Evolutionary conservation across 2,113 vertebrate genomes (phyloP).

Genomic region (Ptyas mucosa): DNA sequence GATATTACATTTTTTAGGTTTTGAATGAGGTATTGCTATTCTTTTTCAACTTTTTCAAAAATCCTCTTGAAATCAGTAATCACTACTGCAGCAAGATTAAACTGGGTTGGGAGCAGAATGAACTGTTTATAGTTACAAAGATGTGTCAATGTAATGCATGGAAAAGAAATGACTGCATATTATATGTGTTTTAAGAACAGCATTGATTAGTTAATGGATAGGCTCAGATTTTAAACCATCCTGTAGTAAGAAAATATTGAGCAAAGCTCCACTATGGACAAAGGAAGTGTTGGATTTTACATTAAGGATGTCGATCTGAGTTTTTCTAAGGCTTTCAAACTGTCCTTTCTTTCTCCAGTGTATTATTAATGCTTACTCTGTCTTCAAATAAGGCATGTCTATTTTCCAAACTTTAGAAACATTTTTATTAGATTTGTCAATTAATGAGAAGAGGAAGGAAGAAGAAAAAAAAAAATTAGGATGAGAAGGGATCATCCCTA

Average conservation of each 20-base stretch:
- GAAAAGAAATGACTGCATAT: neutral
- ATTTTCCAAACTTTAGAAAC: slow-evolving; percentile 45
- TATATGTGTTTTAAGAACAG: slow-evolving; percentile 1
- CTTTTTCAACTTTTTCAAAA: neutral
- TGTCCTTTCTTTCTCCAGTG: neutral
- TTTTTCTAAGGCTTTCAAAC: slow-evolving; percentile 7
- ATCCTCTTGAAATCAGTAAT: neutral
- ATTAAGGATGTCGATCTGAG: slow-evolving; percentile 1
- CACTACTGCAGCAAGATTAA: neutral
- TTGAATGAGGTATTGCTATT: neutral
- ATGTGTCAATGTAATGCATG: neutral
- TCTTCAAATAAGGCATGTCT: slow-evolving; percentile 39
- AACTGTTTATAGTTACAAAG: neutral
- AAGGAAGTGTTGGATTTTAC: slow-evolving; percentile 18
- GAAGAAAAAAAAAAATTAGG: neutral
- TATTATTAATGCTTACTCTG: slow-evolving; percentile 6
- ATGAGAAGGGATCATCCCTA: slow-evolving; percentile 18
- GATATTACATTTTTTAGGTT: neutral
- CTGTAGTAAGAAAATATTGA: slow-evolving; percentile 31
- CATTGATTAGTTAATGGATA: slow-evolving; percentile 15
- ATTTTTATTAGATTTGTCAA: slow-evolving; percentile 43
- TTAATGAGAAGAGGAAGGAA: neutral
- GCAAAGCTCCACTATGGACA: slow-evolving; percentile 27
- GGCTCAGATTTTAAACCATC: neutral
- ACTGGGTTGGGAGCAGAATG: neutral